Conservation (phyloP, 2,797 vertebrate species). For the Clamator glandarius region DNA sequence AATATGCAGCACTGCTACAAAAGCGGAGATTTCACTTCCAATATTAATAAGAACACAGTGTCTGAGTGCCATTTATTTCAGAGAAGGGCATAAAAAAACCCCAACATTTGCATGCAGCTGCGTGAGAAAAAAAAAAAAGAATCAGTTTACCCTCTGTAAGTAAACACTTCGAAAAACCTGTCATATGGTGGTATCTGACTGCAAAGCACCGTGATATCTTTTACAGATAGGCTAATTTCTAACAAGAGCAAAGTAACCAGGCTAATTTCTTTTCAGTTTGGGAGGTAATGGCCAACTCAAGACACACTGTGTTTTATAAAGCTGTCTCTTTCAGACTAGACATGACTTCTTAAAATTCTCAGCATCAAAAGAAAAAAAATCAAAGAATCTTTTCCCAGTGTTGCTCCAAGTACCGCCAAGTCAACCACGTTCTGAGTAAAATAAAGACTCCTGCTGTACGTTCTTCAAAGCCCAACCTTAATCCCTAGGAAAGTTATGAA, state of each 20-base stretch:
- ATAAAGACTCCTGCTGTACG: neutral
- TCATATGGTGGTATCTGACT: neutral
- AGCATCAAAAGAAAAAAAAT: neutral
- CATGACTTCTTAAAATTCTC: neutral
- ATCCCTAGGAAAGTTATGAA: constrained; percentile 38
- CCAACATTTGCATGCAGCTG: neutral
- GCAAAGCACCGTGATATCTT: neutral
- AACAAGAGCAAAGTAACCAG: neutral
- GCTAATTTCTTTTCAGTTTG: neutral
- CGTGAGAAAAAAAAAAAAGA: neutral
- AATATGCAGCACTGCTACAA: neutral
- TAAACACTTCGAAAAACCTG: neutral
- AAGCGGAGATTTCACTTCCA: neutral
- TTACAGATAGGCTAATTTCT: neutral
- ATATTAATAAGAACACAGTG: neutral
- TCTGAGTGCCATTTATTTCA: neutral
- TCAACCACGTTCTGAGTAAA: neutral
- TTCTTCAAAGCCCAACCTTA: constrained; percentile 29
- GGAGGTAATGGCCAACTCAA: neutral
- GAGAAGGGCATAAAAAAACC: neutral
- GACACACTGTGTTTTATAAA: neutral
- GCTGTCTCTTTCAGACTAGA: neutral
- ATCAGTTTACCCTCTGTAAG: neutral
- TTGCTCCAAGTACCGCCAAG: constrained; percentile 12
- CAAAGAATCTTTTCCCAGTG: neutral